A percentile compares a stretch with the other conserved stretches of the same genome.
Conservation (phyloP, 2,888 invertebrate genomes). For the Phytoseiulus persimilis region DNA sequence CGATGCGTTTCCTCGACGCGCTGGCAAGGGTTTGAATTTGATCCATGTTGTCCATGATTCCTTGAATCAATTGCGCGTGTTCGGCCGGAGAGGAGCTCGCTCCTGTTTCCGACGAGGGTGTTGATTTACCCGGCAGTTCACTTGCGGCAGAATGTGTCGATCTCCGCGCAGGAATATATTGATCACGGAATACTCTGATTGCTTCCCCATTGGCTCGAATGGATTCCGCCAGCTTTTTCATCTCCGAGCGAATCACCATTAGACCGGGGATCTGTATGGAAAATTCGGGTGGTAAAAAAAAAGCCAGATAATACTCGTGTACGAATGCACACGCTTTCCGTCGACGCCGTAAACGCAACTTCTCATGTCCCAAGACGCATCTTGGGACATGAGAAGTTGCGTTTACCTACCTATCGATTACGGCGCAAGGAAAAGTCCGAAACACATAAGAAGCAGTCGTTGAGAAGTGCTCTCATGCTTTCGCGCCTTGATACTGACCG, state of each 20-base stretch:
- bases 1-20: background rate
- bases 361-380: too few relatives aligned
- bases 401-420: too few relatives aligned
- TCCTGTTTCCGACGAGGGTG: background rate
- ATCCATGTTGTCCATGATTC: constrained; percentile 38
- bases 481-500: too few relatives aligned
- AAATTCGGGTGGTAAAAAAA: background rate
- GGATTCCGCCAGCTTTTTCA: constrained; percentile 12
- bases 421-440: too few relatives aligned
- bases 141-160: background rate
- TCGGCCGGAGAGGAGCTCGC: background rate
- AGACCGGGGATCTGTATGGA: too few relatives aligned
- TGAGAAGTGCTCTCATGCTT: too few relatives aligned
- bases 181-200: constrained; percentile 10
- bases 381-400: too few relatives aligned
- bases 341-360: too few relatives aligned
- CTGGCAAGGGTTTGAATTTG: constrained; percentile 1
- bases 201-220: constrained; percentile 9
- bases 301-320: too few relatives aligned
- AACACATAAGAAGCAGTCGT: too few relatives aligned
- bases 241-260: background rate
- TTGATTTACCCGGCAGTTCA: background rate
- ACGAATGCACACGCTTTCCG: too few relatives aligned
- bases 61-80: constrained; percentile 14
- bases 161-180: background rate